Evolutionary conservation across 2,797 vertebrate species (phyloP).

Genomic region (Neosilurus hyrtlii): DNA sequence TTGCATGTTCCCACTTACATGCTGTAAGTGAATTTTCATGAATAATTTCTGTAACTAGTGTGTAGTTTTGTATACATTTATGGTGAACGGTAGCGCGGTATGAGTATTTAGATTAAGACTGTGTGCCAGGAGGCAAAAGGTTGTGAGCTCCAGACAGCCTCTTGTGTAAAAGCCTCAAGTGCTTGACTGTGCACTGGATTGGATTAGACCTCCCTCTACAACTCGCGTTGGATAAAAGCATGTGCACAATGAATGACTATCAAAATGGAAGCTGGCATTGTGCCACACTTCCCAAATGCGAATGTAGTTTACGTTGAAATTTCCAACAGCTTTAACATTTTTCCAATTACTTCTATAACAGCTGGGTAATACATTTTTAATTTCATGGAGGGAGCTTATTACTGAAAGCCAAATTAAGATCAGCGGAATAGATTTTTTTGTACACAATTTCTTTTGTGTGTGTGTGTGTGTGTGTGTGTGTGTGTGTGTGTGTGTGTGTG

Average conservation of each 20-base stretch:
- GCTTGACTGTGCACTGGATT: neutral
- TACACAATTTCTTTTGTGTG: conserved; percentile 11
- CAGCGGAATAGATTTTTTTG: conserved; percentile 30
- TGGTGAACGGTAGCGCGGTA: neutral
- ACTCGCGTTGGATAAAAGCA: conserved; percentile 27
- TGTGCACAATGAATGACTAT: conserved; percentile 12
- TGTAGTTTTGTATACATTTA: neutral
- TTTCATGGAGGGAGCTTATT: conserved; percentile 31
- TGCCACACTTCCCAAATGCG: conserved; percentile 16
- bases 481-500: conserved; percentile 13
- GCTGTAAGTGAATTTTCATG: neutral
- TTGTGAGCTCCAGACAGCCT: neutral
- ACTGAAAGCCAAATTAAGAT: conserved; percentile 33
- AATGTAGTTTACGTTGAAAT: conserved; percentile 19
- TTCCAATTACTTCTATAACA: conserved; percentile 27
- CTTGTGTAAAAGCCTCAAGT: conserved; percentile 10
- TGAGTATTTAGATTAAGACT: neutral
- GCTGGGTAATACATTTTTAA: conserved; percentile 34
- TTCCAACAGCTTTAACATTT: conserved; percentile 15
- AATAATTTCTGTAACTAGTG: neutral
- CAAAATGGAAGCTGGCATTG: conserved; percentile 17
- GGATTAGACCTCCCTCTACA: conserved; percentile 12
- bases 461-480: conserved; percentile 12
- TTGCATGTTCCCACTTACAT: neutral
- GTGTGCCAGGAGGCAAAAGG: conserved; percentile 1